Conservation (phyloP, 2,797 vertebrate genomes). For the Martes flavigula region DNA sequence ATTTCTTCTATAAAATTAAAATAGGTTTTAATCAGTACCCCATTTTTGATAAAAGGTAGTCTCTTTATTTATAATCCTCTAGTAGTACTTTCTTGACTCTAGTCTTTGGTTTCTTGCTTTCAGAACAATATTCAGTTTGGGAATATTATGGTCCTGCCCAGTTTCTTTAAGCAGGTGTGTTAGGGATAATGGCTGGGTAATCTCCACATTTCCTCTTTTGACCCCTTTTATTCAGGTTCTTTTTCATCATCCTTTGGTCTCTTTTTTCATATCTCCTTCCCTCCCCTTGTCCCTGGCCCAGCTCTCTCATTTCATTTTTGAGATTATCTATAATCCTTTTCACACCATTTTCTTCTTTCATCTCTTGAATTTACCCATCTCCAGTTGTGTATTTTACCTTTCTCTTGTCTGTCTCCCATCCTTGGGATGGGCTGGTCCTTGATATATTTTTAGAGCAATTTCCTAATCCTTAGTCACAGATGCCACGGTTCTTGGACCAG, state of each 20-base stretch:
- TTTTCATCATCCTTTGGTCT: background rate
- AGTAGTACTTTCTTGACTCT: background rate
- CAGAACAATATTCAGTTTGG: background rate
- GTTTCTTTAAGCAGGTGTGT: background rate
- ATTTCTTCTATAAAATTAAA: conserved; percentile 4
- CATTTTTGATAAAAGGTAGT: background rate
- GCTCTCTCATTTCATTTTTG: background rate
- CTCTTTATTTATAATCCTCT: background rate
- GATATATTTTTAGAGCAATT: background rate
- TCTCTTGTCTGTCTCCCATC: background rate
- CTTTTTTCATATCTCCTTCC: background rate
- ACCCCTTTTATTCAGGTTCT: background rate
- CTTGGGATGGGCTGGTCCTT: background rate
- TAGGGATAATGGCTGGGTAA: background rate
- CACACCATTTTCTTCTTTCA: background rate
- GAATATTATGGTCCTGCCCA: background rate
- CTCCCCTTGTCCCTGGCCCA: fast-evolving
- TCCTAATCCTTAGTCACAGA: background rate
- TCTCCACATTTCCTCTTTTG: background rate
- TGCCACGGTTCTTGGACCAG: background rate
- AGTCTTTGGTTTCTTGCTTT: background rate
- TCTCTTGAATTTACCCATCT: background rate
- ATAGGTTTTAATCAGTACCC: background rate
- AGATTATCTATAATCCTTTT: background rate
- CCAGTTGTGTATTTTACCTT: background rate